A percentile compares a stretch with the other conserved stretches of the same genome.
Conservation (phyloP, 1,140 invertebrate genomes). For the Bicyclus anynana region DNA sequence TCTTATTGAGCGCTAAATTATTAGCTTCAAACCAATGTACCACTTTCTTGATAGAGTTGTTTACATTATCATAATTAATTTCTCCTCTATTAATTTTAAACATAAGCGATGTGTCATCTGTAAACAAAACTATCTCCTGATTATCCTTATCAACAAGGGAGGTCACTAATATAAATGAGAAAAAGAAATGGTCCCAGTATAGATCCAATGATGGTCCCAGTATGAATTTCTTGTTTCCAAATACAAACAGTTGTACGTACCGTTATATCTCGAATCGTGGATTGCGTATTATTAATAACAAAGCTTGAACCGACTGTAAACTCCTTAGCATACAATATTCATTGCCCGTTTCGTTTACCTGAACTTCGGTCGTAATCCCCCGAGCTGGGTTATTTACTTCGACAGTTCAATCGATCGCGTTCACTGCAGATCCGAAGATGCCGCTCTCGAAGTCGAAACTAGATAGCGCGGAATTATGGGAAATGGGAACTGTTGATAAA, state of each 20-base stretch:
- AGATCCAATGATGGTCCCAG: too few species aligned
- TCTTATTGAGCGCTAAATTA: too few species aligned
- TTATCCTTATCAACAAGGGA: too few species aligned
- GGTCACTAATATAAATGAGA: too few species aligned
- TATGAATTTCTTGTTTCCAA: not conserved
- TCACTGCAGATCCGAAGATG: slow-evolving; percentile 25
- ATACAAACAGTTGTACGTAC: not conserved
- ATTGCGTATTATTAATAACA: not conserved
- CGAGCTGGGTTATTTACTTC: slow-evolving; percentile 4
- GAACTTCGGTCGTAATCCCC: slow-evolving; percentile 7
- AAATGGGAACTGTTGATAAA: not conserved
- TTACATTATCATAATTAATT: too few species aligned
- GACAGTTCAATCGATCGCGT: slow-evolving; percentile 19
- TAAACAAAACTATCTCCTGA: too few species aligned
- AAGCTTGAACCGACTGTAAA: not conserved
- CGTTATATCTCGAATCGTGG: not conserved
- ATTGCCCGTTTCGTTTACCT: slow-evolving; percentile 1
- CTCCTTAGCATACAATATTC: not conserved
- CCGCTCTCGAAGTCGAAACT: slow-evolving; percentile 26
- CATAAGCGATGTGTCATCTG: too few species aligned
- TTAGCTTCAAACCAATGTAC: too few species aligned
- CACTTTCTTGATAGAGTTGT: too few species aligned
- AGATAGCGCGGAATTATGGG: slow-evolving; percentile 12
- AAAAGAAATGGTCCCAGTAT: too few species aligned
- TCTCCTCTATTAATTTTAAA: too few species aligned